Evolutionary conservation across 2,888 invertebrate species (phyloP).

Genomic region (Temnothorax rugatulus): DNA sequence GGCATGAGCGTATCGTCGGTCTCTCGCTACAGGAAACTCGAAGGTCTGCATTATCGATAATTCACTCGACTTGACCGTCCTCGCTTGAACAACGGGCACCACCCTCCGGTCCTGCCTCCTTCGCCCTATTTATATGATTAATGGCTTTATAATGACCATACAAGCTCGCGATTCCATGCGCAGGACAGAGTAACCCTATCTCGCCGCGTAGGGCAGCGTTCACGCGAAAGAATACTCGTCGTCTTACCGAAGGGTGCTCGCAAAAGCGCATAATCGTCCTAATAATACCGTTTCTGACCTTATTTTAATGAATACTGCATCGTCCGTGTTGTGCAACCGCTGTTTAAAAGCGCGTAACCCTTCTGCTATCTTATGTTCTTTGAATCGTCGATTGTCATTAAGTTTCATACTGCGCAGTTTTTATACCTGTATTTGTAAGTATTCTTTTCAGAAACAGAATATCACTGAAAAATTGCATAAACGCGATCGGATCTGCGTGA

Average conservation of each 20-base stretch:
- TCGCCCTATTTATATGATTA: slow-evolving; percentile 80
- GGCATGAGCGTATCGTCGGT: slow-evolving; percentile 77
- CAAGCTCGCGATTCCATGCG: slow-evolving; percentile 65
- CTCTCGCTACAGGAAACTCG: slow-evolving; percentile 71
- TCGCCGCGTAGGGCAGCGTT: slow-evolving; percentile 44
- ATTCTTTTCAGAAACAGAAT: not conserved
- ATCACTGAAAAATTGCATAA: slow-evolving; percentile 7
- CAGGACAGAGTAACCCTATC: slow-evolving; percentile 54
- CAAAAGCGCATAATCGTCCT: slow-evolving; percentile 30
- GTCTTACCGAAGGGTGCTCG: slow-evolving; percentile 46
- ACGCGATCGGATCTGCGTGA: not conserved
- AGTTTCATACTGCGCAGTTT: not conserved
- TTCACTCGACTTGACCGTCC: slow-evolving; percentile 81
- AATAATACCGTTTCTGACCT: slow-evolving; percentile 31
- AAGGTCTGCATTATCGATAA: slow-evolving; percentile 84
- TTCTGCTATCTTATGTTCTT: not conserved
- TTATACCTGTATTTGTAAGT: not conserved
- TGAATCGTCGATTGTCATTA: not conserved
- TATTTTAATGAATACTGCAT: slow-evolving; percentile 53
- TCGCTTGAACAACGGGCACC: slow-evolving; percentile 60
- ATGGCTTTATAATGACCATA: slow-evolving; percentile 80
- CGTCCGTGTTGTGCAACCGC: slow-evolving; percentile 12
- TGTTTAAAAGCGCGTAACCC: slow-evolving; percentile 29
- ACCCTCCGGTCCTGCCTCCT: slow-evolving; percentile 62
- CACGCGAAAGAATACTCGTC: slow-evolving; percentile 49